Conservation (phyloP, 2,113 vertebrate species). For the Centrocercus urophasianus region DNA sequence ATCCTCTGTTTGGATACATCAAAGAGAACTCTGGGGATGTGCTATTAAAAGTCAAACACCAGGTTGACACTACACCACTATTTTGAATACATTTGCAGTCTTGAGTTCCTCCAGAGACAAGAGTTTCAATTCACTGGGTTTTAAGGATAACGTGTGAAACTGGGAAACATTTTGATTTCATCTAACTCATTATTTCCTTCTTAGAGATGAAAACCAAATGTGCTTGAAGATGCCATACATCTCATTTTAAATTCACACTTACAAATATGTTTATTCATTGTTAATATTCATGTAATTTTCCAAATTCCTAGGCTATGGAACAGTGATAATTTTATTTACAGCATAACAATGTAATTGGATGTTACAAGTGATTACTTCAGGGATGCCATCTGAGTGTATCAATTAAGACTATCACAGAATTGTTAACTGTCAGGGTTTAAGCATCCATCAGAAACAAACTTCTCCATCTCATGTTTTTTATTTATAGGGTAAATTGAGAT, state of each 20-base stretch:
- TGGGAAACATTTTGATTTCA: constrained; percentile 7
- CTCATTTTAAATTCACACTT: neutral
- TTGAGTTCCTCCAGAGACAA: neutral
- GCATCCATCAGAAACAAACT: neutral
- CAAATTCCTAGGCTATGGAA: neutral
- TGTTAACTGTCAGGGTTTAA: neutral
- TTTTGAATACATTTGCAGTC: neutral
- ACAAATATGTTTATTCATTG: neutral
- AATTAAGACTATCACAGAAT: neutral
- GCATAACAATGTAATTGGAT: neutral
- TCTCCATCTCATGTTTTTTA: neutral
- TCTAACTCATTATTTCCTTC: neutral
- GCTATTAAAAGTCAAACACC: constrained; percentile 35
- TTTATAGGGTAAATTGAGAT: neutral
- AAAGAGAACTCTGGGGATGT: constrained; percentile 41
- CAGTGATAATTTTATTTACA: neutral
- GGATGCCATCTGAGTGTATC: neutral
- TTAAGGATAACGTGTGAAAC: neutral
- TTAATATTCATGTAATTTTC: neutral
- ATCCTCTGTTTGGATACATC: neutral
- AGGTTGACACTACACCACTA: neutral
- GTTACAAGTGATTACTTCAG: neutral
- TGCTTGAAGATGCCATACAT: neutral
- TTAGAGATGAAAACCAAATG: neutral
- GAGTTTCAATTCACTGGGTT: constrained; percentile 6